A percentile compares a stretch with the other conserved stretches of the same genome.
phyloP scores from a whole-genome alignment of 1,140 invertebrate genomes.

The Monochamus saltuarius region DNA sequence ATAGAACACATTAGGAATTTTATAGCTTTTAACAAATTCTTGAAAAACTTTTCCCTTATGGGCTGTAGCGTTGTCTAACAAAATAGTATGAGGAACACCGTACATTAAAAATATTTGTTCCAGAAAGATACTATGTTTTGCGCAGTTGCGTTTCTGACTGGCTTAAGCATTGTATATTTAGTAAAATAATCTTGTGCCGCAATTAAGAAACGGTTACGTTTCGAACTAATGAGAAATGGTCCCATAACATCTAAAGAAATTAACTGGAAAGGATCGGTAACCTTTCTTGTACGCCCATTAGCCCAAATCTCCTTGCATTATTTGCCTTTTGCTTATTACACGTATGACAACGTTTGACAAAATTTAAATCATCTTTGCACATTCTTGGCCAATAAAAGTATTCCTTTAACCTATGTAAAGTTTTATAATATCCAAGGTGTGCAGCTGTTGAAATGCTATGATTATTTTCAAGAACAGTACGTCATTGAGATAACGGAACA shows the following conservation, averaged over 20 bases:
- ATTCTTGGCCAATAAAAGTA: constrained; percentile 28
- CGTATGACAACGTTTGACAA: no score
- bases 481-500: constrained; percentile 1
- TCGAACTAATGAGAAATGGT: constrained; percentile 17
- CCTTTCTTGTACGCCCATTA: constrained; percentile 14
- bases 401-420: constrained; percentile 10
- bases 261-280: constrained; percentile 24
- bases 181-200: constrained; percentile 25
- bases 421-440: constrained; percentile 22
- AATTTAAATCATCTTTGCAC: no score
- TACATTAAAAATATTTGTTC: constrained; percentile 26
- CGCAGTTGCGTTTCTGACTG: constrained; percentile 18
- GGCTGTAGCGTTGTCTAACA: constrained; percentile 37
- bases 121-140: constrained; percentile 13
- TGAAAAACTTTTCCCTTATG: constrained; percentile 32
- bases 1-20: constrained; percentile 24
- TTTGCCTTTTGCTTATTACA: constrained; percentile 3
- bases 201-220: constrained; percentile 20
- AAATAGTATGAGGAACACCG: constrained; percentile 29
- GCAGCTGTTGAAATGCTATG: constrained; percentile 14
- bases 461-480: constrained; percentile 2
- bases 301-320: not conserved
- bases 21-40: constrained; percentile 17
- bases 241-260: constrained; percentile 22
- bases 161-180: constrained; percentile 23